phyloP scores from a whole-genome alignment of 1,140 invertebrate species.

The Sinonovacula constricta region DNA sequence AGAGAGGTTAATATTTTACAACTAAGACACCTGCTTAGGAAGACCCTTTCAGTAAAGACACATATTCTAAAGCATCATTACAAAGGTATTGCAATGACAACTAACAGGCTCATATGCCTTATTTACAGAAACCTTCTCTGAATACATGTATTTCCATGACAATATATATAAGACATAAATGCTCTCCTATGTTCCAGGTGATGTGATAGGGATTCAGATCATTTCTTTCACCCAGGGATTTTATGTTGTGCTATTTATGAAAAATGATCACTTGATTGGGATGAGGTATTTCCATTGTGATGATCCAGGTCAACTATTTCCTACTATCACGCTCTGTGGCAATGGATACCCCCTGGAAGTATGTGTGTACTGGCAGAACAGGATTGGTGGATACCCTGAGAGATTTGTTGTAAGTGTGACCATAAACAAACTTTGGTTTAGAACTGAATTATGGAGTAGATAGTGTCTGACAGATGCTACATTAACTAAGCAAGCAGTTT shows the following conservation, averaged over 20 bases:
- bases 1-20: too few relatives aligned
- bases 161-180: too few relatives aligned
- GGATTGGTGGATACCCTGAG: conserved; percentile 60
- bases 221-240: conserved; percentile 61
- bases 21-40: too few relatives aligned
- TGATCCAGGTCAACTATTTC: conserved; percentile 61
- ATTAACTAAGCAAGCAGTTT: background rate
- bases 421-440: background rate
- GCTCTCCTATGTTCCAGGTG: conserved; percentile 62
- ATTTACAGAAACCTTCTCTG: too few relatives aligned
- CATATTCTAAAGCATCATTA: too few relatives aligned
- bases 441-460: background rate
- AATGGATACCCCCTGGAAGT: conserved; percentile 72
- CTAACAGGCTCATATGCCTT: too few relatives aligned
- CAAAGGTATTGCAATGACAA: too few relatives aligned
- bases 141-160: too few relatives aligned
- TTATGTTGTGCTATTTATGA: conserved; percentile 53
- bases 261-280: conserved; percentile 52
- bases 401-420: conserved; percentile 63
- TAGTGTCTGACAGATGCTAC: background rate
- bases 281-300: conserved; percentile 35
- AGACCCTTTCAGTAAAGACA: too few relatives aligned
- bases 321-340: conserved; percentile 72
- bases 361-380: conserved; percentile 73
- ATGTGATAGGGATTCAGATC: conserved; percentile 72